Evolutionary conservation across 1,140 invertebrate genomes (phyloP).

Genomic region (Pteromalus puparum): DNA sequence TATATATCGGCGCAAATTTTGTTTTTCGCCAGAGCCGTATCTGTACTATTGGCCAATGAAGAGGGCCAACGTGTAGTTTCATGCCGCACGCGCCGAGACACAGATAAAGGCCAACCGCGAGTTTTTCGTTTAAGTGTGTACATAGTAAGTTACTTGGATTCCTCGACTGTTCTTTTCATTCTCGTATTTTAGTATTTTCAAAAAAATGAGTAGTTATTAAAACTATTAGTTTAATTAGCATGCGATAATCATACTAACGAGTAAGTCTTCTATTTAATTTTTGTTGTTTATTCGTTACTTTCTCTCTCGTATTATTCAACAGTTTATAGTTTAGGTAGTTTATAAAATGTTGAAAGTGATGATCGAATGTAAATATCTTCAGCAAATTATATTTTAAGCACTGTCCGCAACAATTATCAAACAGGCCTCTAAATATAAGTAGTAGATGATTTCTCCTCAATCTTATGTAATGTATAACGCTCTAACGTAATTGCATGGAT

Average conservation of each 20-base stretch:
- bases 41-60: slow-evolving; percentile 37
- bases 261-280: too few species aligned
- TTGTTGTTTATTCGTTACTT: background rate
- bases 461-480: slow-evolving; percentile 8
- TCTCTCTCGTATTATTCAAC: background rate
- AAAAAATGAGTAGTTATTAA: too few species aligned
- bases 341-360: background rate
- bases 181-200: background rate
- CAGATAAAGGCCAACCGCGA: slow-evolving; percentile 20
- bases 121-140: slow-evolving; percentile 21
- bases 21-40: slow-evolving; percentile 38
- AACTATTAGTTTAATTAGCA: too few species aligned
- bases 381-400: background rate
- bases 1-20: slow-evolving; percentile 26
- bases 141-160: background rate
- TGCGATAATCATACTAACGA: too few species aligned
- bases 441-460: background rate
- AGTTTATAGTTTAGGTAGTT: background rate
- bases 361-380: background rate
- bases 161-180: background rate
- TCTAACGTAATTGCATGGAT: background rate
- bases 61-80: slow-evolving; percentile 42
- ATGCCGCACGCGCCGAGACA: background rate
- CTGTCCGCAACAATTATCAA: background rate
- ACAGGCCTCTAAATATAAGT: background rate